A percentile compares a stretch with the other conserved stretches of the same genome.
phyloP scores from a whole-genome alignment of 2,797 vertebrate species.

The Characodon lateralis region DNA sequence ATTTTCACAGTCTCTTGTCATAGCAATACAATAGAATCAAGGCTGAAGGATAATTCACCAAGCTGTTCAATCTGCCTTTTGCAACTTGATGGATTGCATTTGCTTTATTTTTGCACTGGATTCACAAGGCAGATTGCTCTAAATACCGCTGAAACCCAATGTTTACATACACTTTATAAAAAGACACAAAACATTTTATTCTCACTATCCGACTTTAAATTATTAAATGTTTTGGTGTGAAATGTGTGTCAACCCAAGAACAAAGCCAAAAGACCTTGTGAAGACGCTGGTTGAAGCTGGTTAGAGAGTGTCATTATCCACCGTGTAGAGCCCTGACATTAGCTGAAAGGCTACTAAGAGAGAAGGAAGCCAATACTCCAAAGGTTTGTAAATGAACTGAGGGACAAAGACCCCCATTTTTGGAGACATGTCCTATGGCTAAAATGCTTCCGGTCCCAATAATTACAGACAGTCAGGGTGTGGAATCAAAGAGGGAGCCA shows the following conservation, averaged over 20 bases:
- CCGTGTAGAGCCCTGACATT: neutral
- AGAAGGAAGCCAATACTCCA: neutral
- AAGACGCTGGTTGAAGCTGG: neutral
- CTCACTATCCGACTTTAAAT: neutral
- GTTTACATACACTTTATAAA: neutral
- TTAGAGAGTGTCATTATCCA: too few species aligned
- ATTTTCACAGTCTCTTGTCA: neutral
- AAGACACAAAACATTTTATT: neutral
- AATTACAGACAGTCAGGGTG: too few species aligned
- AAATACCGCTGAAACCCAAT: neutral
- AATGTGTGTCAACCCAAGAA: neutral
- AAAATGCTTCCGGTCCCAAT: too few species aligned
- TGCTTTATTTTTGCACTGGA: too few species aligned
- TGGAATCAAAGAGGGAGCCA: too few species aligned
- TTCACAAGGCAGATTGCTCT: too few species aligned
- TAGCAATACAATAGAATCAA: neutral
- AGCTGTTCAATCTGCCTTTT: neutral
- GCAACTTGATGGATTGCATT: too few species aligned
- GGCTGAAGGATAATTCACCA: neutral
- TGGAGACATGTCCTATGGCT: neutral
- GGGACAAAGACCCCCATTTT: neutral
- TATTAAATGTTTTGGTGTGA: neutral
- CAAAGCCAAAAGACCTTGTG: neutral
- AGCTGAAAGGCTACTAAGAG: neutral
- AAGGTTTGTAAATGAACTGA: neutral